Evolutionary conservation across 2,113 vertebrate species (phyloP), one percentile per base, ranked within the genome.

Genomic region (Thalassoma bifasciatum): DNA sequence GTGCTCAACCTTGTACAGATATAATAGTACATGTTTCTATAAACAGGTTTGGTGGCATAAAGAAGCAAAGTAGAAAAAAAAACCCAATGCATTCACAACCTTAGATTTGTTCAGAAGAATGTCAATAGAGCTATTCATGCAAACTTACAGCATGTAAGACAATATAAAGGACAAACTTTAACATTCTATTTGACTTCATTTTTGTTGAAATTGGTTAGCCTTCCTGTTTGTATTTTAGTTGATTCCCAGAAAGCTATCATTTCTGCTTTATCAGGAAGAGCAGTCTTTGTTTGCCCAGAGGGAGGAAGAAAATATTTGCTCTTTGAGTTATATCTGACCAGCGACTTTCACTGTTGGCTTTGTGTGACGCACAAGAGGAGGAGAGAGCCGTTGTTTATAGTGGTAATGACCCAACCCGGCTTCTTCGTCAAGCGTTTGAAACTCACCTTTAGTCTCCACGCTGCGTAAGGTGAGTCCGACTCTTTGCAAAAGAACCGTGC

Each of bases 361-460:
- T 46, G 5, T 19, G 58, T 54, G 12, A 57, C 51, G 23, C 11
- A 58, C n/a, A 73, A 66, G 21, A 49, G 62, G 11, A 0, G 10
- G 1, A 63, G 14, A 64, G 16, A 19, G 34, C 19, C 12, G 11
- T 40, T 9, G 16, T 50, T 69, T 54, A 49, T 47, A 36, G 10
- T 8, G 37, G 19, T 22, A 22, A 21, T 38, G 23, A 49, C 14
- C 2, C 6, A 23, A 44, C 30, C 19, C 60, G 14, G 49, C 21
- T 30, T 24, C 46, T 65, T 34, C 53, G 19, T 24, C 11, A 49
- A 10, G 10, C 50, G 21, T 64, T 12, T 30, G 47, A 68, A 47
- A 44, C 85, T 94, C 92, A 99, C 98, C 96, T 99, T 99, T 92
- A 99, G 90, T 94, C 96, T 97, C 98, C 97, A 99, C 82, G 93